These are phyloP conservation scores for Ischnus inquisitorius DNA, from an alignment of 2,888 invertebrate genomes.

Conservation along the genomic window DNA sequence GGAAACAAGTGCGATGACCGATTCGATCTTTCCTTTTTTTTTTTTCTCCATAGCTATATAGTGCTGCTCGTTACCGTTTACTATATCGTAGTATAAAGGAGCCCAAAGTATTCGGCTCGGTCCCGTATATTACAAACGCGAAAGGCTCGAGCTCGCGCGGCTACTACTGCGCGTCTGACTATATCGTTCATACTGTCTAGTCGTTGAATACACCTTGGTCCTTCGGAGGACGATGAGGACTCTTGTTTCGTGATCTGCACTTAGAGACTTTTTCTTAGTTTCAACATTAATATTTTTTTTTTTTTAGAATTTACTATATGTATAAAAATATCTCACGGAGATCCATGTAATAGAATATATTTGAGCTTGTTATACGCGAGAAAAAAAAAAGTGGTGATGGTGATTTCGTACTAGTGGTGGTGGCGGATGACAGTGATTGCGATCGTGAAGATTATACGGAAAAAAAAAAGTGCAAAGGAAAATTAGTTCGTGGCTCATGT, in stretches of 20 bases:
- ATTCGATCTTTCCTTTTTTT: slow-evolving; percentile 18
- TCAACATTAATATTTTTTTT: neutral
- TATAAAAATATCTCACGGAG: slow-evolving; percentile 3
- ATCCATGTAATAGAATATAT: neutral
- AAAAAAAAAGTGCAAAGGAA: slow-evolving; percentile 13
- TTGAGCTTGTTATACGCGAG: neutral
- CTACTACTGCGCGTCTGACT: slow-evolving; percentile 58
- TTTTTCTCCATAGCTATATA: slow-evolving; percentile 38
- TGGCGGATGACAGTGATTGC: slow-evolving; percentile 31
- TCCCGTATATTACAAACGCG: slow-evolving; percentile 27
- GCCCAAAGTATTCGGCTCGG: slow-evolving; percentile 23
- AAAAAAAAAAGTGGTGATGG: slow-evolving; percentile 8
- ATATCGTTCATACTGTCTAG: slow-evolving; percentile 48
- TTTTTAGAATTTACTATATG: neutral
- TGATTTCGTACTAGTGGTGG: slow-evolving; percentile 13
- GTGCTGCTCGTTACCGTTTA: slow-evolving; percentile 44
- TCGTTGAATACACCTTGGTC: slow-evolving; percentile 35
- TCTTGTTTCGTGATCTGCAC: slow-evolving; percentile 4
- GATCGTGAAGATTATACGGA: slow-evolving; percentile 40
- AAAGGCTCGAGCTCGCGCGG: slow-evolving; percentile 20
- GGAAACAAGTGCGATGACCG: slow-evolving; percentile 59
- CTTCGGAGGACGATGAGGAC: slow-evolving; percentile 31
- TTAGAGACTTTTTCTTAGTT: too few relatives aligned
- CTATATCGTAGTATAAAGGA: slow-evolving; percentile 32
- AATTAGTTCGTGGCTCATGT: slow-evolving; percentile 14